Conservation (phyloP, 2,797 vertebrate species). For the Gymnoscopelus braueri region DNA sequence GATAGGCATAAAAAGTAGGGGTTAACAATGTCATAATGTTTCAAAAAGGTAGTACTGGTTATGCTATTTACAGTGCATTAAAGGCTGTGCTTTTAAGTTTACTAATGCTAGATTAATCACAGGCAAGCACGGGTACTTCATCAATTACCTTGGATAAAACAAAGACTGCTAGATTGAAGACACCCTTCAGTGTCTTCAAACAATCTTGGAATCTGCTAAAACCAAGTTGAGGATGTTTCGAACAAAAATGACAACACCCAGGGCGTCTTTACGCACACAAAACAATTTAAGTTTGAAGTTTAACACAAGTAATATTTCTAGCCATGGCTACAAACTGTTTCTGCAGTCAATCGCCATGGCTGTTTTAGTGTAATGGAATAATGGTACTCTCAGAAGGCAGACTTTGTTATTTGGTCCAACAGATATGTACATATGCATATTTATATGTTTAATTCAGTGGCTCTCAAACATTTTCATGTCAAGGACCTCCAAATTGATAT, state of each 20-base stretch:
- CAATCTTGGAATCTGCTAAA: too few species aligned
- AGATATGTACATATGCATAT: constrained; percentile 18
- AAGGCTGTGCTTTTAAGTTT: constrained; percentile 47
- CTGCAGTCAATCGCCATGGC: constrained; percentile 22
- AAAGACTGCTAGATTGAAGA: too few species aligned
- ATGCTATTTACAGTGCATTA: constrained; percentile 59
- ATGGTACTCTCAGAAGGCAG: not conserved
- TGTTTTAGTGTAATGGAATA: constrained; percentile 11
- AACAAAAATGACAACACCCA: too few species aligned
- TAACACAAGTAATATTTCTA: not conserved
- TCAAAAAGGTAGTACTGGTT: constrained; percentile 53
- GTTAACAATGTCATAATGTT: constrained; percentile 42
- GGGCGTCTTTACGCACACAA: too few species aligned
- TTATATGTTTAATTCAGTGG: not conserved
- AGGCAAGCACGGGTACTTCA: constrained; percentile 25
- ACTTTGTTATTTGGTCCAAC: constrained; percentile 39
- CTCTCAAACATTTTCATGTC: too few species aligned
- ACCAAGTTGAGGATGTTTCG: too few species aligned
- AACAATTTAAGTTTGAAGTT: too few species aligned
- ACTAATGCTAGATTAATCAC: constrained; percentile 43
- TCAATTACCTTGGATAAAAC: constrained; percentile 23
- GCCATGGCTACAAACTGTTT: constrained; percentile 14
- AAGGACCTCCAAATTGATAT: too few species aligned
- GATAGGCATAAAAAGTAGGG: constrained; percentile 46
- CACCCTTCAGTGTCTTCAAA: too few species aligned